These are phyloP conservation scores for Siniperca chuatsi DNA, from an alignment of 2,113 vertebrate genomes.

Conservation along the genomic window DNA sequence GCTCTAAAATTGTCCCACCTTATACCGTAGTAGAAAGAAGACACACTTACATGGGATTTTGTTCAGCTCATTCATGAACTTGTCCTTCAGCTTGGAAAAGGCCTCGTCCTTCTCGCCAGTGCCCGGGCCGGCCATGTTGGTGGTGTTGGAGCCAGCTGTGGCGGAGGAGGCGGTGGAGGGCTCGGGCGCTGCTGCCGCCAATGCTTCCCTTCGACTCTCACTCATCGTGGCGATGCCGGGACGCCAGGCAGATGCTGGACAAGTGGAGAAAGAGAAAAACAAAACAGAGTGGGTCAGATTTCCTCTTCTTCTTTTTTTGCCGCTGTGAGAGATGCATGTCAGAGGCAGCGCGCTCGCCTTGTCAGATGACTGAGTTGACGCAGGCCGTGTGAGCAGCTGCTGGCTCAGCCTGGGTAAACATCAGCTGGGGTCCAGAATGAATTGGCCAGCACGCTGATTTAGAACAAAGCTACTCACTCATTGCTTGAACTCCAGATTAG, in stretches of 20 bases:
- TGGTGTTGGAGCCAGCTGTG: slow-evolving; percentile 86
- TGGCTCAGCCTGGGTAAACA: slow-evolving; percentile 84
- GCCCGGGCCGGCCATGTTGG: slow-evolving; percentile 86
- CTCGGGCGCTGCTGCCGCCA: slow-evolving; percentile 89
- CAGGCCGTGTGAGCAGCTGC: slow-evolving; percentile 77
- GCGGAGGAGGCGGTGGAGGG: slow-evolving; percentile 84
- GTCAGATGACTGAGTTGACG: slow-evolving; percentile 64
- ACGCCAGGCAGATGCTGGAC: slow-evolving; percentile 80
- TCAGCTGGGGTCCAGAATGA: slow-evolving; percentile 63
- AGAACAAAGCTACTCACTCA: slow-evolving; percentile 68
- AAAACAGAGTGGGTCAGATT: slow-evolving; percentile 37
- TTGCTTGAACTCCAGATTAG: slow-evolving; percentile 65
- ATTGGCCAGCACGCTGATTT: slow-evolving; percentile 58
- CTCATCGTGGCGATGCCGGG: slow-evolving; percentile 84
- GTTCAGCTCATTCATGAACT: slow-evolving; percentile 99
- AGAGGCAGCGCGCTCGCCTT: slow-evolving; percentile 32
- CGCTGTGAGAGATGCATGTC: slow-evolving; percentile 68
- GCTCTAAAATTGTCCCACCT: background rate
- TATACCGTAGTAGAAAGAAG: background rate
- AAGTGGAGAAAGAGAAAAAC: slow-evolving; percentile 31
- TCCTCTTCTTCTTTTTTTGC: slow-evolving; percentile 1
- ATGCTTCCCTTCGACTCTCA: slow-evolving; percentile 93
- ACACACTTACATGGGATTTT: slow-evolving; percentile 96
- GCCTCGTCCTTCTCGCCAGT: slow-evolving; percentile 90
- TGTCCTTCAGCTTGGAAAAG: slow-evolving; percentile 97